These are phyloP conservation scores for Menidia beryllina DNA, from an alignment of 2,113 vertebrate genomes.

Conservation along the genomic window DNA sequence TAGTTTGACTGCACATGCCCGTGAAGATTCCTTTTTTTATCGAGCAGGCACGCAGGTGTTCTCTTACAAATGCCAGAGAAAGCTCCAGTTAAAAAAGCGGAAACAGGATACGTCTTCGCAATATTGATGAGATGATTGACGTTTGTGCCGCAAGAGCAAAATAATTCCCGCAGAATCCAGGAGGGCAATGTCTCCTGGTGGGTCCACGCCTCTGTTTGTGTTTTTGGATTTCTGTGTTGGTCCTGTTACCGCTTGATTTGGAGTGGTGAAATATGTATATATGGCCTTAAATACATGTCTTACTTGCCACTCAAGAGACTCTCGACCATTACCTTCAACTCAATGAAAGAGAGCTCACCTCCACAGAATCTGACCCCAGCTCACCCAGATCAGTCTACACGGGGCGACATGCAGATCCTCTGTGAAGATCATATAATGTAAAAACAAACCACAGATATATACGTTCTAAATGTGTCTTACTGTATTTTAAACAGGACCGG, in stretches of 20 bases:
- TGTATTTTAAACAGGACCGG: constrained; percentile 20
- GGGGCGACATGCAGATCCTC: constrained; percentile 2
- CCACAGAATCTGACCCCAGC: constrained; percentile 38
- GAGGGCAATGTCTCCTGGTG: constrained; percentile 19
- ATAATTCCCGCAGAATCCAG: constrained; percentile 20
- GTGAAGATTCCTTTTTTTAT: constrained; percentile 43
- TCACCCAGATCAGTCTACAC: constrained; percentile 52
- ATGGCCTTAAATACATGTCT: constrained; percentile 31
- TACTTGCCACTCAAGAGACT: constrained; percentile 9
- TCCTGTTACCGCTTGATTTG: constrained; percentile 16
- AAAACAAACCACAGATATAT: constrained; percentile 22
- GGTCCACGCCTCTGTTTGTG: constrained; percentile 6
- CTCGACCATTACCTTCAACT: not conserved
- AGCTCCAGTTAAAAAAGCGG: constrained; percentile 43
- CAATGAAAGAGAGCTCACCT: constrained; percentile 25
- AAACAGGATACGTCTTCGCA: constrained; percentile 69
- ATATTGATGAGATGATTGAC: constrained; percentile 69
- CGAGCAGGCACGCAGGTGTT: constrained; percentile 34
- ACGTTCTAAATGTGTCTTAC: constrained; percentile 7
- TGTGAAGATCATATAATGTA: constrained; percentile 7
- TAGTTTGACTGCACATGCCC: constrained; percentile 35
- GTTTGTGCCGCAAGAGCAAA: constrained; percentile 41
- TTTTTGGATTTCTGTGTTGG: too few species aligned
- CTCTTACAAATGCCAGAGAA: constrained; percentile 47
- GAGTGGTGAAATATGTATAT: constrained; percentile 25